phyloP scores from a whole-genome alignment of 1,140 invertebrate species.

The Meloidogyne floridensis region DNA sequence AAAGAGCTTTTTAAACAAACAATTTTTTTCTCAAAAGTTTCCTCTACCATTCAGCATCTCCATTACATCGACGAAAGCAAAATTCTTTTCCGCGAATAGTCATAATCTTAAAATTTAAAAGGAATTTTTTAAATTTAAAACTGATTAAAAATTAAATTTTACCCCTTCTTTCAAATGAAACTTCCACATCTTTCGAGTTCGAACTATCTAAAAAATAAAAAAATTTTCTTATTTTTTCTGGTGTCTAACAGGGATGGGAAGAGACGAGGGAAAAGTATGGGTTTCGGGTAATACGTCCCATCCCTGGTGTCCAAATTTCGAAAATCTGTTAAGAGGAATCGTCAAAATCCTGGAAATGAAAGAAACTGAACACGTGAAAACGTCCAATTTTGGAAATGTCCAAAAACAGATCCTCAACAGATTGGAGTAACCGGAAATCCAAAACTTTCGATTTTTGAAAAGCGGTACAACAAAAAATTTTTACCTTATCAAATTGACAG shows the following conservation, averaged over 20 bases:
- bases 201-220: slow-evolving; percentile 8
- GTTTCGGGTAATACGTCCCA: no score
- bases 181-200: slow-evolving; percentile 6
- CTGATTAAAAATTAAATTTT: not conserved
- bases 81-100: not conserved
- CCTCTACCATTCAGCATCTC: not conserved
- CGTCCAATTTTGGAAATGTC: no score
- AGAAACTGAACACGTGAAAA: no score
- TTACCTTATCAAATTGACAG: slow-evolving; percentile 17
- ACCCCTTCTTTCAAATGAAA: slow-evolving; percentile 13
- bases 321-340: no score
- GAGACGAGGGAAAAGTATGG: no score
- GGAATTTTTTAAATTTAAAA: not conserved
- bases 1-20: no score
- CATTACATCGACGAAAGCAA: not conserved
- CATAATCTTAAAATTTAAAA: not conserved
- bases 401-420: no score
- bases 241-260: no score
- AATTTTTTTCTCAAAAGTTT: not conserved
- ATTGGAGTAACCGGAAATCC: no score
- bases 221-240: not conserved
- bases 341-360: no score
- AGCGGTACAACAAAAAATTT: not conserved
- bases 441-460: no score
- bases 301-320: no score